Percentiles rank a stretch among this genome's conserved stretches.
phyloP scores from a whole-genome alignment of 2,113 vertebrate genomes.

The Ahaetulla prasina region DNA sequence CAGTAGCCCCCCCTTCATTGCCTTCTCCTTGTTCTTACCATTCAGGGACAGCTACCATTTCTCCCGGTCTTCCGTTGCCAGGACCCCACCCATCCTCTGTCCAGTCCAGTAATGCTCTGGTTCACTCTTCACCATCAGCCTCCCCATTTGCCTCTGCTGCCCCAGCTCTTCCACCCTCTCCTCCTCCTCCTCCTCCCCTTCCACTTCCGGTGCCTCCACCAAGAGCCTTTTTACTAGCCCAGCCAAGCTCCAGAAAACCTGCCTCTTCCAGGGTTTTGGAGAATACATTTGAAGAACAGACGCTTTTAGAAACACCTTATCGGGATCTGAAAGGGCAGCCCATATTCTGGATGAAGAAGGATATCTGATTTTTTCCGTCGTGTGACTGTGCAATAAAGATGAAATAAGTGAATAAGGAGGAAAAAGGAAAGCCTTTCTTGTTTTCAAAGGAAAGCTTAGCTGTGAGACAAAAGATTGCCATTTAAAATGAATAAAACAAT shows the following conservation, averaged over 20 bases:
- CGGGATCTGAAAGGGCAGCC: slow-evolving; percentile 78
- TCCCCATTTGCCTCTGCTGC: slow-evolving; percentile 7
- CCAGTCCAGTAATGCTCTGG: neutral
- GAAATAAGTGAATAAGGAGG: slow-evolving; percentile 13
- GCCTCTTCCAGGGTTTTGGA: neutral
- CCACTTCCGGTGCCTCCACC: neutral
- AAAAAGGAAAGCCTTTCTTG: neutral
- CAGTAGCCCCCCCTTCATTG: neutral
- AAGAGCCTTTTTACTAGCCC: neutral
- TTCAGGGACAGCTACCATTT: neutral
- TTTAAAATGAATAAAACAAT: neutral
- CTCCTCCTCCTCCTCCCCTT: neutral
- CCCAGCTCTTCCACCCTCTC: neutral
- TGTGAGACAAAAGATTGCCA: neutral
- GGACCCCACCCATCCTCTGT: slow-evolving; percentile 13
- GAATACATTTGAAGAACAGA: slow-evolving; percentile 47
- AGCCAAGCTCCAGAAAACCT: neutral
- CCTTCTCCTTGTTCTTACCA: neutral
- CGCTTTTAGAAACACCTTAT: slow-evolving; percentile 74
- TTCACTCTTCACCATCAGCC: neutral
- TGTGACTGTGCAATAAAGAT: fast-evolving
- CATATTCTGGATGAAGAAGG: slow-evolving; percentile 96
- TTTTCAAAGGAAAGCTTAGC: neutral
- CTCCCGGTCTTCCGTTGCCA: neutral
- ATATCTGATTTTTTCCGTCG: slow-evolving; percentile 66